Conservation (phyloP, 1,140 invertebrate genomes). For the Macrotrachela quadricornifera region DNA sequence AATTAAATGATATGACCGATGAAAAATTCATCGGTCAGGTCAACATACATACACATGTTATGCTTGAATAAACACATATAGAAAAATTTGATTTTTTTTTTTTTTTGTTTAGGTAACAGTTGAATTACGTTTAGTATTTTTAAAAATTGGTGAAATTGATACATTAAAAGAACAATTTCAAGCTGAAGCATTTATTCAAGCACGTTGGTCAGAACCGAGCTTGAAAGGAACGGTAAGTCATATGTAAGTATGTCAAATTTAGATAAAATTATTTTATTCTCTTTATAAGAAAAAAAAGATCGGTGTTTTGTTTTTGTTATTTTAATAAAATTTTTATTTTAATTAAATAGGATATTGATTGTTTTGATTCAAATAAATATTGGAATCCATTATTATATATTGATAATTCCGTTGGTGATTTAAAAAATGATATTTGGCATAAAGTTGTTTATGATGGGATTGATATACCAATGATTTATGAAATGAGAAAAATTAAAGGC, state of each 20-base stretch:
- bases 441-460: not conserved
- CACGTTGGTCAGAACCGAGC: not conserved
- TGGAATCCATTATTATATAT: slow-evolving; percentile 1
- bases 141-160: slow-evolving; percentile 8
- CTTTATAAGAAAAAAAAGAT: no score
- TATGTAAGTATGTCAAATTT: no score
- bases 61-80: no score
- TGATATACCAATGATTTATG: not conserved
- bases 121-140: slow-evolving; percentile 5
- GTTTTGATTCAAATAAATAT: not conserved
- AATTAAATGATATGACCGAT: no score
- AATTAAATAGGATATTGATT: not conserved
- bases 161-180: slow-evolving; percentile 4
- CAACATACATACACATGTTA: no score
- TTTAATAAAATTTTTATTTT: no score
- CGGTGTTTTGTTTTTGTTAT: no score
- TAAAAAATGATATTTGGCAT: slow-evolving; percentile 5
- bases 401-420: not conserved
- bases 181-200: slow-evolving; percentile 3
- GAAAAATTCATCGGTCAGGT: no score
- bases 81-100: no score
- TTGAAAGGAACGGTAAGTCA: no score
- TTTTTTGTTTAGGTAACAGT: not conserved
- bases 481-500: slow-evolving; percentile 7
- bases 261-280: no score